Conservation (phyloP, 2,113 vertebrate species). For the Pholis gunnellus region DNA sequence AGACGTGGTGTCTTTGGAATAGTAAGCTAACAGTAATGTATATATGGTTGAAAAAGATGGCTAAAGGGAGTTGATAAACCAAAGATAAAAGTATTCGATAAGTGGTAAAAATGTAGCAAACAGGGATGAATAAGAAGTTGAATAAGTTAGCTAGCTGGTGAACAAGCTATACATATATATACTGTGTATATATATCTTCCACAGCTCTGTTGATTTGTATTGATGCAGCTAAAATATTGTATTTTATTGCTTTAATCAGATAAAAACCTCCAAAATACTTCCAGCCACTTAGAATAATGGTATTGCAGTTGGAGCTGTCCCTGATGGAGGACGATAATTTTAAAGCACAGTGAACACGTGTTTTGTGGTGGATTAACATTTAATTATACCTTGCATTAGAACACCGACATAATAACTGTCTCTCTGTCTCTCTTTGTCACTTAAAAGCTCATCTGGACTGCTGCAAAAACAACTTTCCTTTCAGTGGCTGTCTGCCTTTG, state of each 20-base stretch:
- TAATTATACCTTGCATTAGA: constrained; percentile 60
- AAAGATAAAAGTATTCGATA: not conserved
- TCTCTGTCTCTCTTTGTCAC: constrained; percentile 35
- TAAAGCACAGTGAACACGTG: constrained; percentile 1
- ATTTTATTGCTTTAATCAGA: not conserved
- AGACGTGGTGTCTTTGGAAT: not conserved
- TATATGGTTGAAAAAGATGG: not conserved
- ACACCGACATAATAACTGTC: constrained; percentile 33
- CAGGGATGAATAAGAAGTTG: not conserved
- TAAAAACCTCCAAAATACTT: not conserved
- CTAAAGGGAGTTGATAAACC: no score
- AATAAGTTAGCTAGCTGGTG: not conserved
- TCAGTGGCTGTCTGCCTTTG: constrained; percentile 12
- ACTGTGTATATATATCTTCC: no score
- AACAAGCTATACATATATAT: no score
- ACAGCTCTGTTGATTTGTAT: constrained; percentile 7
- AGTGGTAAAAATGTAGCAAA: not conserved
- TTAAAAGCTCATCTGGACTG: constrained; percentile 29
- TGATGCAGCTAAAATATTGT: not conserved
- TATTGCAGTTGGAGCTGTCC: constrained; percentile 2
- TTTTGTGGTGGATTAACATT: constrained; percentile 59
- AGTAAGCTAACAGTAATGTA: not conserved
- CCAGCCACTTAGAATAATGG: constrained; percentile 17
- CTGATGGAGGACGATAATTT: constrained; percentile 24
- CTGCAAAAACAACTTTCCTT: constrained; percentile 29